Evolutionary conservation across 2,888 invertebrate species (phyloP), one percentile per base, ranked within the genome.

Genomic region (Phalera bucephala): DNA sequence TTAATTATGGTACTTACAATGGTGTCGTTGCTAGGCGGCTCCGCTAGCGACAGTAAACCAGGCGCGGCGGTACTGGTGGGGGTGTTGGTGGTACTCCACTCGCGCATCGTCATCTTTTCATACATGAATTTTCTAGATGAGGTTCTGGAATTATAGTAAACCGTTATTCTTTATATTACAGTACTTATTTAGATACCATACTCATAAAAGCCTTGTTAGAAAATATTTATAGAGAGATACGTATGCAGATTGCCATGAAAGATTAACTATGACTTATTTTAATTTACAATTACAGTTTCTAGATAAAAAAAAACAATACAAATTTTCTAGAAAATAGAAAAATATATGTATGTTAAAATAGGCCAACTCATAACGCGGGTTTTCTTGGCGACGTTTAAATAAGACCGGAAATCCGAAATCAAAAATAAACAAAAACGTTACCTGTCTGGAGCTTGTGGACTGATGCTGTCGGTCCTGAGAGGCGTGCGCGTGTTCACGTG

Each of bases 401-500:
- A 27, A 2, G 27, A 14, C 2, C 9, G 14, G 27, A 27, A 27
- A 2, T 14, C 7, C 8, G 4, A 14, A 8, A 14, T 14, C 9
- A 0, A 9, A 14, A 27, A 14, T 14, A 14, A n/a, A 2, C 14
- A 17, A 8, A 17, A 30, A 12, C 14, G 27, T 27, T 63, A 86
- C 88, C 88, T 89, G 82, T 88, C 88, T 44, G 86, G 87, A 66
- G 86, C 87, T 60, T 80, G 83, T 31, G 84, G 84, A 65, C 84
- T 85, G 68, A 83, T 75, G 57, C 79, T 90, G 54, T 78, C 88
- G 33, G 76, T 79, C 59, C 84, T 72, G 46, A 80, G 80, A 36
- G 77, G 53, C 53, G 69, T 80, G 67, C 85, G 80, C 14, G 93
- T 93, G 77, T 93, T 93, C 59, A 94, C 93, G 66, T 93, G 93